phyloP scores from a whole-genome alignment of 2,797 vertebrate species.

The Pangasius mekongensis region DNA sequence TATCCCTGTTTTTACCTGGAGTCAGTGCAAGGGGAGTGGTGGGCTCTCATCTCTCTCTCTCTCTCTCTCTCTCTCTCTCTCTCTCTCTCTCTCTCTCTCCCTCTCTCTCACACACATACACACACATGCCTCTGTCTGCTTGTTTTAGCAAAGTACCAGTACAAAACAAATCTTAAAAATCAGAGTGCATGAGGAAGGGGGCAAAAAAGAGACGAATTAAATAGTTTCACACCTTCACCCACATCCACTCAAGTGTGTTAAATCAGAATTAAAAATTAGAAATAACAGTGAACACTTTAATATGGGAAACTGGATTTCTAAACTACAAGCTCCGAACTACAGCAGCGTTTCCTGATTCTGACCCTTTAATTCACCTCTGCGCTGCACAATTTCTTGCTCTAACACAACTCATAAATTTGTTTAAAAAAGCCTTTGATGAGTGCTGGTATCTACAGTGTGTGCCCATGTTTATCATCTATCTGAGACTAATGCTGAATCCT shows the following conservation, averaged over 20 bases:
- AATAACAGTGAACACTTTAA: slow-evolving; percentile 7
- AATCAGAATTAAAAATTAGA: too few relatives aligned
- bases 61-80: slow-evolving; percentile 58
- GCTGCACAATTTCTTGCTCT: not conserved
- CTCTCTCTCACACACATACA: slow-evolving; percentile 43
- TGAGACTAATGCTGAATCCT: not conserved
- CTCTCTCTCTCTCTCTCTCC: slow-evolving; percentile 57
- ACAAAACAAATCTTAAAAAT: slow-evolving; percentile 75
- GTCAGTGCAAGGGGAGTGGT: slow-evolving; percentile 54
- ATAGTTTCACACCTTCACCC: slow-evolving; percentile 3
- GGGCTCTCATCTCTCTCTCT: slow-evolving; percentile 1
- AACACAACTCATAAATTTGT: not conserved
- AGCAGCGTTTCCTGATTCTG: not conserved
- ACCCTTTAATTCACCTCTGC: not conserved
- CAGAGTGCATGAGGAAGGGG: slow-evolving; percentile 12
- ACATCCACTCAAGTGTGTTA: not conserved
- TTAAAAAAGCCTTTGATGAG: not conserved
- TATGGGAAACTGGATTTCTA: not conserved
- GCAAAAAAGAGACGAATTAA: slow-evolving; percentile 61
- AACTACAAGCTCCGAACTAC: not conserved
- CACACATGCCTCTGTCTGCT: slow-evolving; percentile 57
- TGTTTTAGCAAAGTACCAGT: slow-evolving; percentile 73
- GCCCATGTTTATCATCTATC: not conserved
- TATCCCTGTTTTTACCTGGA: slow-evolving; percentile 54
- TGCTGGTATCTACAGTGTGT: not conserved